Percentiles rank a stretch among this genome's conserved stretches.
These are phyloP conservation scores for Suncus etruscus DNA, from an alignment of 2,113 vertebrate species.

Conservation along the genomic window DNA sequence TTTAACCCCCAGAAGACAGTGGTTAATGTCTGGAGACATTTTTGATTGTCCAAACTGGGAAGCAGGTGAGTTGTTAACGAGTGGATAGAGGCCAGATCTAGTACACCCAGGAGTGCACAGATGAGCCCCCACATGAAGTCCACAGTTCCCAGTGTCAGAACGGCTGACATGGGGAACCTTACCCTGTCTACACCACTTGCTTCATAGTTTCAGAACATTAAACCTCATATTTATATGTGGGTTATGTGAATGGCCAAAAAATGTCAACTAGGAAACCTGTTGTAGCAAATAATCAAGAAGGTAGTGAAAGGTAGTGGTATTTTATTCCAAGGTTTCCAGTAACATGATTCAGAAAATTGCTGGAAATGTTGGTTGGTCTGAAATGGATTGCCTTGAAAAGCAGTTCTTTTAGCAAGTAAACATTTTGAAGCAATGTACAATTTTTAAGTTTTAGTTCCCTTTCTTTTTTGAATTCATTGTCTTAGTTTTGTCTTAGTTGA, in stretches of 20 bases:
- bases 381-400: slow-evolving; percentile 44
- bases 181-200: slow-evolving; percentile 71
- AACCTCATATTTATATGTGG: slow-evolving; percentile 73
- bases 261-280: slow-evolving; percentile 49
- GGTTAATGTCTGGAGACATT: slow-evolving; percentile 16
- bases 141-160: not conserved
- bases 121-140: not conserved
- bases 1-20: not conserved
- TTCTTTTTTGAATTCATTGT: slow-evolving; percentile 45
- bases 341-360: slow-evolving; percentile 42
- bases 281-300: slow-evolving; percentile 58
- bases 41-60: not conserved
- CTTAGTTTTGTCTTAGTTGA: not conserved
- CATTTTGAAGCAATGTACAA: slow-evolving; percentile 10
- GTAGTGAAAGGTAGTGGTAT: slow-evolving; percentile 37
- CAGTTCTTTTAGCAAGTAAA: slow-evolving; percentile 25
- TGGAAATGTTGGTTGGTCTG: slow-evolving; percentile 45
- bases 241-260: slow-evolving; percentile 64
- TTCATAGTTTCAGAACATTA: slow-evolving; percentile 74
- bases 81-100: not conserved
- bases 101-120: not conserved
- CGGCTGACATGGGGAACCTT: slow-evolving; percentile 22
- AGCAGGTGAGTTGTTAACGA: not conserved
- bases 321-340: slow-evolving; percentile 41
- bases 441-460: slow-evolving; percentile 49